Base-by-base conservation (phyloP, 2,797 vertebrate genomes). In the Gadopsis marmoratus region DNA sequence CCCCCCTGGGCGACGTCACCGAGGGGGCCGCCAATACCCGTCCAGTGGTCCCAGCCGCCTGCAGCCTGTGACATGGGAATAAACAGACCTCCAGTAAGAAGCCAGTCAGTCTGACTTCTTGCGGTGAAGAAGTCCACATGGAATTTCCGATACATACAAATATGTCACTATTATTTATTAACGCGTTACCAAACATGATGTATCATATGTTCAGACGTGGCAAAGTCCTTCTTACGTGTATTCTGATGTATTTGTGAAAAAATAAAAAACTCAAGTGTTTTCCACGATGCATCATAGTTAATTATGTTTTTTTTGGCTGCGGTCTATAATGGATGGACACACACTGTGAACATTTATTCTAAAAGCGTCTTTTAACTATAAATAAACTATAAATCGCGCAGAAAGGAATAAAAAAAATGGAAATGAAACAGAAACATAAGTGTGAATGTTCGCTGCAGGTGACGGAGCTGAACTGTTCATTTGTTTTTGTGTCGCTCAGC, bases 1-100 rank as follows among this genome's bases (percentile, higher is more conserved):
- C 66, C 78, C 78, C 58, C 70, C 4, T 0, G 0, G 16, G 62
- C 80, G 67, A 88, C 91, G 90, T 91, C 85, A 92, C 70, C 37
- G 0, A 2, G 62, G 7, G 78, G 16, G 54, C 48, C 56, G 70
- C 83, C 84, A 79, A 85, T 76, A 66, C 67, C 43, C 74, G 4
- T 10, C 47, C 48, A 21, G 4, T 41, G 67, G 39, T 53, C 10
- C 47, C 76, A 70, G 11, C 17, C 39, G 48, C 59, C 26, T 37
- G 65, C 56, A 56, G 74, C 26, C 58, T 59, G 53, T 16, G 3
- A 37, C 4, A 69, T 7, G 37, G 41, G 33, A 26, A n/a, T 7
- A 43, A 53, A 66, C 26, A 50, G 12, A 54, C 9, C n/a, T 0
- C 14, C 9, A 26, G 48, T 0, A 56, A 13, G 13, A 17, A 17